Conservation (phyloP, 2,888 invertebrate genomes). For the Alsophila aescularia region DNA sequence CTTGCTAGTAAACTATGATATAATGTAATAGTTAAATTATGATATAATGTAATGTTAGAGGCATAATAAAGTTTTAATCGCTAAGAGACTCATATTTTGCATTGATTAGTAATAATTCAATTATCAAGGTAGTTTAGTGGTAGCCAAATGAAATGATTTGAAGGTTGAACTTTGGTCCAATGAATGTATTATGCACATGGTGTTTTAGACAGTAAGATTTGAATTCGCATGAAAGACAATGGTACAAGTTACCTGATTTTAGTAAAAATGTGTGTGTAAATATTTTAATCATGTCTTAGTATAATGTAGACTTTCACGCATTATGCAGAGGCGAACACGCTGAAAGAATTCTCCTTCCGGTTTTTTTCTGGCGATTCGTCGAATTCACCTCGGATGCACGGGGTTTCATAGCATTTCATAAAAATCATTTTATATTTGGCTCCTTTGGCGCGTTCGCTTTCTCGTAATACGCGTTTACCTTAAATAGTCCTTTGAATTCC, state of each 20-base stretch:
- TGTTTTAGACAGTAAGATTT: conserved; percentile 66
- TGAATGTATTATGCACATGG: conserved; percentile 79
- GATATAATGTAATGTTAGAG: conserved; percentile 47
- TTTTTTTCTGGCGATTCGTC: too few species aligned
- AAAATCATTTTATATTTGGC: too few species aligned
- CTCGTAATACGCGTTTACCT: too few species aligned
- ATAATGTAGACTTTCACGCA: not conserved
- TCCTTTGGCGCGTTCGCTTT: too few species aligned
- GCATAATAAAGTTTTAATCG: conserved; percentile 40
- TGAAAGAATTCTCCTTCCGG: too few species aligned
- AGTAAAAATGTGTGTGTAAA: conserved; percentile 31
- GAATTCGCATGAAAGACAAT: conserved; percentile 28
- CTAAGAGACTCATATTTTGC: conserved; percentile 43
- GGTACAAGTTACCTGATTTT: conserved; percentile 13
- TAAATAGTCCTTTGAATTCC: conserved; percentile 2
- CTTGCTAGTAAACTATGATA: conserved; percentile 52
- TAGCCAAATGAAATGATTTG: conserved; percentile 64
- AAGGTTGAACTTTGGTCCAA: conserved; percentile 85
- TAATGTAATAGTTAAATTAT: too few species aligned
- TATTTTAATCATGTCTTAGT: conserved; percentile 13
- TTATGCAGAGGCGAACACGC: too few species aligned
- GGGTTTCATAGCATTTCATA: too few species aligned
- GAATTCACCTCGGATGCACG: too few species aligned
- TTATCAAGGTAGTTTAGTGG: conserved; percentile 42
- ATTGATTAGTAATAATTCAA: conserved; percentile 38